These are phyloP conservation scores for Halichoerus grypus DNA, from an alignment of 2,113 vertebrate genomes.

Conservation along the genomic window DNA sequence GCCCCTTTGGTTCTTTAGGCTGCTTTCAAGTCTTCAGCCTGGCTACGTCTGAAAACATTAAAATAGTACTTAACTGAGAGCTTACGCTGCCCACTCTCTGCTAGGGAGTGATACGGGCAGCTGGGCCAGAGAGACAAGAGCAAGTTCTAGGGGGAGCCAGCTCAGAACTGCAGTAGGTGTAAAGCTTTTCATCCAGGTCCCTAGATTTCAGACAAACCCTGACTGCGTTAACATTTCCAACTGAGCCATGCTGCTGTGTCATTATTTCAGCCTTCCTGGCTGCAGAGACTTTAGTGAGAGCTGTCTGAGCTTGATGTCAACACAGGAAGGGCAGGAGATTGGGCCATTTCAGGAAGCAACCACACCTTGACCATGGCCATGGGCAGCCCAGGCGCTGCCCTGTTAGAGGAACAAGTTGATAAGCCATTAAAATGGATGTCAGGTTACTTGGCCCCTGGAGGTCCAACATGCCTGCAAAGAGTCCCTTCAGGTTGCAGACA, in stretches of 20 bases:
- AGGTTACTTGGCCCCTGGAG: neutral
- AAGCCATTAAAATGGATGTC: constrained; percentile 28
- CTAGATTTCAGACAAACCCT: neutral
- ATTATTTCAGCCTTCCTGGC: neutral
- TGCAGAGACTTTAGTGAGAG: constrained; percentile 8
- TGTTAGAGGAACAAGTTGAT: neutral
- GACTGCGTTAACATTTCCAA: neutral
- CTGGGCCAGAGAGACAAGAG: neutral
- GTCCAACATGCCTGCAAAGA: neutral
- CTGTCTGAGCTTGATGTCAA: constrained; percentile 58
- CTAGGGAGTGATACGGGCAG: neutral
- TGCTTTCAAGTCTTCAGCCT: constrained; percentile 31
- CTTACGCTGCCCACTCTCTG: neutral
- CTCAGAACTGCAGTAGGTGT: neutral
- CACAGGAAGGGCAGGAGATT: constrained; percentile 64
- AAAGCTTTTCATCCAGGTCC: neutral
- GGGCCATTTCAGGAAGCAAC: constrained; percentile 70
- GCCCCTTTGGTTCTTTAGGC: constrained; percentile 1
- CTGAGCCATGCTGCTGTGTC: neutral
- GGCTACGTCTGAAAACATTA: constrained; percentile 30
- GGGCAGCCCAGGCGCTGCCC: neutral
- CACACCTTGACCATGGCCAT: constrained; percentile 38
- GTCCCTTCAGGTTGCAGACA: neutral
- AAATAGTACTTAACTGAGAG: neutral
- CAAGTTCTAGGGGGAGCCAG: neutral